Conservation (phyloP, 2,113 vertebrate species). For the Hipposideros armiger region DNA sequence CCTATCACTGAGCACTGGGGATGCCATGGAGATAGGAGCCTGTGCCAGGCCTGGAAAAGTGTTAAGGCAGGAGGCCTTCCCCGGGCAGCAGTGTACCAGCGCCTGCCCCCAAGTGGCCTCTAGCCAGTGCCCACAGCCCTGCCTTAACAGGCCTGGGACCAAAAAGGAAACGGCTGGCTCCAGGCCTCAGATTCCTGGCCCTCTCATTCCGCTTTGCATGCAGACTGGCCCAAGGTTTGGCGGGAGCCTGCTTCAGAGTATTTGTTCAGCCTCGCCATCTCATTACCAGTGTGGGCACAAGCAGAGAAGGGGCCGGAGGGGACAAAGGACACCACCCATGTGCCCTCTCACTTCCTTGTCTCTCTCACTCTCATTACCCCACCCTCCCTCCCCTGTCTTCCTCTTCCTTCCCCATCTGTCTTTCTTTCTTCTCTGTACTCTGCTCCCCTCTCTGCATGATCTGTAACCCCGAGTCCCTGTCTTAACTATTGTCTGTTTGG, state of each 20-base stretch:
- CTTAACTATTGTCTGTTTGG: neutral
- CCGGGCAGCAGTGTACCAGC: neutral
- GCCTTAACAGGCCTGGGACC: neutral
- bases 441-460: neutral
- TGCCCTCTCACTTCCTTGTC: neutral
- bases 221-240: neutral
- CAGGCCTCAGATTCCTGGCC: neutral
- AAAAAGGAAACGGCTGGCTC: slow-evolving; percentile 18
- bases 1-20: neutral
- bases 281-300: neutral
- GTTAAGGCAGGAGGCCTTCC: neutral
- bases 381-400: neutral
- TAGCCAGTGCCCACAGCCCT: slow-evolving; percentile 46
- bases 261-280: neutral
- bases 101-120: neutral
- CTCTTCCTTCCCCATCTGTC: neutral
- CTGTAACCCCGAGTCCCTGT: neutral
- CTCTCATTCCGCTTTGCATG: neutral
- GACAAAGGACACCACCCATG: neutral
- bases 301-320: neutral
- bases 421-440: neutral
- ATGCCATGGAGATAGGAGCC: neutral
- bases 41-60: neutral
- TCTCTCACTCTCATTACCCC: neutral
- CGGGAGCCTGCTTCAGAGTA: neutral